Conservation (phyloP, 2,888 invertebrate species). For the Catocala nupta region DNA sequence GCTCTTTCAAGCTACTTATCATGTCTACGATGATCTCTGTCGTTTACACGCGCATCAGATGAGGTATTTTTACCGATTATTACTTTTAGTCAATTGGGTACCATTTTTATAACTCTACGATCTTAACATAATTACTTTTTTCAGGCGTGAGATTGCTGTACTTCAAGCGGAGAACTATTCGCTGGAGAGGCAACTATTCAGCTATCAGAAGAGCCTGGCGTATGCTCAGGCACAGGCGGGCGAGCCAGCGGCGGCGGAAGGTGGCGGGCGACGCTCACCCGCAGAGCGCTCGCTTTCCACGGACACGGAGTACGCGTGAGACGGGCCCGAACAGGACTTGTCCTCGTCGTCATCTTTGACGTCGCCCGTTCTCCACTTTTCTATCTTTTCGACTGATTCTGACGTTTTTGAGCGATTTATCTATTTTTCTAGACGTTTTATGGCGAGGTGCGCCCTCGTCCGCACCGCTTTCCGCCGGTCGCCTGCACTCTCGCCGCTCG, state of each 20-base stretch:
- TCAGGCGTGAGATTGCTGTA: slow-evolving; percentile 92
- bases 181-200: slow-evolving; percentile 93
- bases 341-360: slow-evolving; percentile 58
- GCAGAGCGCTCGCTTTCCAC: slow-evolving; percentile 89
- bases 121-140: slow-evolving; percentile 40
- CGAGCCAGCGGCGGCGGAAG: slow-evolving; percentile 77
- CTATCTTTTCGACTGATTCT: slow-evolving; percentile 85
- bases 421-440: slow-evolving; percentile 87
- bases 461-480: slow-evolving; percentile 85
- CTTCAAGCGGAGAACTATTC: slow-evolving; percentile 95
- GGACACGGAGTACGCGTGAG: slow-evolving; percentile 92
- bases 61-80: slow-evolving; percentile 85
- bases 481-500: slow-evolving; percentile 86
- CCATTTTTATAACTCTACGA: not conserved
- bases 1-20: slow-evolving; percentile 93
- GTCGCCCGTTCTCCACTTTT: slow-evolving; percentile 71
- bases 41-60: slow-evolving; percentile 94
- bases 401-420: slow-evolving; percentile 87
- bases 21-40: slow-evolving; percentile 94
- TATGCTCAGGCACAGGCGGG: slow-evolving; percentile 90
- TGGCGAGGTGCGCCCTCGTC: slow-evolving; percentile 86
- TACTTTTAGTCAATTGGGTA: not conserved
- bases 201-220: slow-evolving; percentile 93
- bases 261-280: slow-evolving; percentile 78
- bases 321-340: slow-evolving; percentile 53